Evolutionary conservation across 1,140 invertebrate genomes (phyloP), one percentile per base, ranked within the genome.

Genomic region (Caenorhabditis inopinata): DNA sequence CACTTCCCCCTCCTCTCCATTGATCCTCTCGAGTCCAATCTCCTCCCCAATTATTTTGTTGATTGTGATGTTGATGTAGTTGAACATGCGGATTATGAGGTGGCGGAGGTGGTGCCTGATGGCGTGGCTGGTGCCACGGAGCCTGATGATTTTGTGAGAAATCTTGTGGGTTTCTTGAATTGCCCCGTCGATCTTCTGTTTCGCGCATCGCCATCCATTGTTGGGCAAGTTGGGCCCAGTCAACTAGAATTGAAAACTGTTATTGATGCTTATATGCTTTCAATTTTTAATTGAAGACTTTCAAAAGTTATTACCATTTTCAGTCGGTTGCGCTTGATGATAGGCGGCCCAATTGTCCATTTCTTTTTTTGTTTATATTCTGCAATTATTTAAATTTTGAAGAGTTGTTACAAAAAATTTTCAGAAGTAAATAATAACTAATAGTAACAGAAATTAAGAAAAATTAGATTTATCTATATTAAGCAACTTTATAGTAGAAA

Each of bases 191-290:
- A 38, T 29, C 21, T 14, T 49, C 45, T 0, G 74, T 5, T n/a
- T 76, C 48, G 2, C 32, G 46, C 29, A 38, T 51, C 11, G 76
- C 53, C 53, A 78, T 78, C 76, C 76, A 78, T 78, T 78, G 76
- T 62, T 78, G 76, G 11, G 76, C 76, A 2, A 78, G 38, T 29
- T 38, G 47, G 1, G 76, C 76, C 76, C 76, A 78, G 18, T 78
- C 49, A 4, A 78, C 76, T 78, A 48, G 16, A 78, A 78, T 11
- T n/a, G n/a, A n/a, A n/a, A n/a, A n/a, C n/a, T n/a, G n/a, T n/a
- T n/a, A n/a, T n/a, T n/a, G n/a, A n/a, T n/a, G 38, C 14, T 42
- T 42, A 7, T 42, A 7, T 42, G 38, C 38, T 51, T 25, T 51
- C 48, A 3, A 32, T 58, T 32, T 58, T 32, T 6, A 32, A 58